Evolutionary conservation across 2,888 invertebrate species (phyloP).

Genomic region (Eupithecia inturbata): DNA sequence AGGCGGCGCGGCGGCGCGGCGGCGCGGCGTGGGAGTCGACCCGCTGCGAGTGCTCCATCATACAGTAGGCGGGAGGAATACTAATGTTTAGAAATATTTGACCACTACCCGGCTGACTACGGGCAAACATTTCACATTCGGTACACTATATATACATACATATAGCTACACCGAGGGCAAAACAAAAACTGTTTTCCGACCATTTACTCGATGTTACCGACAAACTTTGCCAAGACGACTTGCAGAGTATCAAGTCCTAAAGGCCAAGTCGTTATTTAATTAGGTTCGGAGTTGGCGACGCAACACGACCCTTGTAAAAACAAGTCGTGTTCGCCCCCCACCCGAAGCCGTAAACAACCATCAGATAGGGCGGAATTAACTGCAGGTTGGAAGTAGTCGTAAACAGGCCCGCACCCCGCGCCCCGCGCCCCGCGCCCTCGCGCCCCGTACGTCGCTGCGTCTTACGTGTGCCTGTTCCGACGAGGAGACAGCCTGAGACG

Average conservation of each 20-base stretch:
- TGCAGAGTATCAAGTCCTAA: neutral
- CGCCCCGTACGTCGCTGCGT: too few relatives aligned
- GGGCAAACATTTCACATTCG: neutral
- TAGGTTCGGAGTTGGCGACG: neutral
- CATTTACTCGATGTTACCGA: neutral
- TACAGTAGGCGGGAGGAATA: neutral
- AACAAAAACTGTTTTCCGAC: neutral
- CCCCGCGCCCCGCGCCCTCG: too few relatives aligned
- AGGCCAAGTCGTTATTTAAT: slow-evolving; percentile 5
- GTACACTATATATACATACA: too few relatives aligned
- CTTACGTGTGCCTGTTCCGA: too few relatives aligned
- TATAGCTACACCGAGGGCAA: neutral
- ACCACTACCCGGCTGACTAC: neutral
- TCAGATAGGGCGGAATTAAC: slow-evolving; percentile 16
- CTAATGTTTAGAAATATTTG: neutral
- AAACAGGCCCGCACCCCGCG: too few relatives aligned
- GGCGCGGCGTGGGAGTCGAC: neutral
- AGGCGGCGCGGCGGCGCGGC: neutral
- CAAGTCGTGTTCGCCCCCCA: neutral
- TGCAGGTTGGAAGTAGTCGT: slow-evolving; percentile 5
- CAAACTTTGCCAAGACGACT: neutral
- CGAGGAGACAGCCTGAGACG: too few relatives aligned
- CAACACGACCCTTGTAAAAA: slow-evolving; percentile 13
- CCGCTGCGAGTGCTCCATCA: neutral
- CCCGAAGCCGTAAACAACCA: neutral